phyloP scores from a whole-genome alignment of 2,113 vertebrate species.

The Phoxinus phoxinus region DNA sequence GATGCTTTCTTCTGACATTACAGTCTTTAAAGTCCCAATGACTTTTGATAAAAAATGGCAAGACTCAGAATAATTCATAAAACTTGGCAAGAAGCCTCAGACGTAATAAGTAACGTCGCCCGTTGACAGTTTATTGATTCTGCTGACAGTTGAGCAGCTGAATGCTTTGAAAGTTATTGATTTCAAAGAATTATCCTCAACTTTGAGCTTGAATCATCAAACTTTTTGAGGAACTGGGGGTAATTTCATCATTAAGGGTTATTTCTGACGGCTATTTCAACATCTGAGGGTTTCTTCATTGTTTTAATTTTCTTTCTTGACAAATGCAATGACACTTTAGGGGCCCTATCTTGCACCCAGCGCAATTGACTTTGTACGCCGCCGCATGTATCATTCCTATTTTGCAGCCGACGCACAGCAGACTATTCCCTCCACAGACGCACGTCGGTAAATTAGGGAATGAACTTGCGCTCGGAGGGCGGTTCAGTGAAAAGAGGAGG shows the following conservation, averaged over 20 bases:
- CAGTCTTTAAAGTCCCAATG: neutral
- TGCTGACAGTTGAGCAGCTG: neutral
- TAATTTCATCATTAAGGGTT: slow-evolving; percentile 4
- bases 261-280: neutral
- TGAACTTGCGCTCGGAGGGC: no score
- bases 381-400: no score
- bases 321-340: neutral
- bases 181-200: slow-evolving; percentile 8
- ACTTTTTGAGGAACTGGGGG: neutral
- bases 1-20: neutral
- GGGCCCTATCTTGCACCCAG: no score
- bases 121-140: neutral
- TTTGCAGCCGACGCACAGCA: no score
- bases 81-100: neutral
- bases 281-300: neutral
- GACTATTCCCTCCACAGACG: no score
- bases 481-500: no score
- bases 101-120: neutral
- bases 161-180: slow-evolving; percentile 1
- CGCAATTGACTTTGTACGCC: no score
- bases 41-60: neutral
- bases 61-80: slow-evolving; percentile 6
- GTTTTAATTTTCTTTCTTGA: neutral
- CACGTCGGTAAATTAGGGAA: no score
- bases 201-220: neutral